Conservation (phyloP, 1,140 invertebrate genomes). For the Drosophila takahashii region DNA sequence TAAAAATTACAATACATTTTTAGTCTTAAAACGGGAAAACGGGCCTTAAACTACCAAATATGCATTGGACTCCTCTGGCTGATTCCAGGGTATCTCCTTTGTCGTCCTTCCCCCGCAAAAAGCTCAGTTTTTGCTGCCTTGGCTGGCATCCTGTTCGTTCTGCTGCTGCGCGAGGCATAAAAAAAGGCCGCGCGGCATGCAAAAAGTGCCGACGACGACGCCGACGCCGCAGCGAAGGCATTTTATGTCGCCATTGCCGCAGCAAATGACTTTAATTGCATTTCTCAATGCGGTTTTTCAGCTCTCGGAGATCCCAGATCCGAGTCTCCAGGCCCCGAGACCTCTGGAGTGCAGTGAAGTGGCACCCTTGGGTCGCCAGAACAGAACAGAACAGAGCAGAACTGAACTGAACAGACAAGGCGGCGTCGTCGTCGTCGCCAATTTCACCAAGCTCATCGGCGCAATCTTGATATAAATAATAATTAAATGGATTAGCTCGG, state of each 20-base stretch:
- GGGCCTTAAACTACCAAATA: not conserved
- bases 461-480: slow-evolving; percentile 81
- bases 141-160: slow-evolving; percentile 68
- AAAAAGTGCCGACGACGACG: slow-evolving; percentile 79
- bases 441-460: slow-evolving; percentile 52
- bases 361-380: slow-evolving; percentile 11
- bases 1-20: no score
- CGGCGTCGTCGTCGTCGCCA: slow-evolving; percentile 55
- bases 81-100: slow-evolving; percentile 18
- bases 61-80: not conserved
- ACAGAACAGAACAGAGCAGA: not conserved
- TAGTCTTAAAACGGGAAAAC: no score
- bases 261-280: slow-evolving; percentile 83
- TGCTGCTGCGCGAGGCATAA: slow-evolving; percentile 64
- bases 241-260: slow-evolving; percentile 82
- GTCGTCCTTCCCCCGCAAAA: slow-evolving; percentile 20
- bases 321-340: slow-evolving; percentile 5
- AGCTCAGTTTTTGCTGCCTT: slow-evolving; percentile 42
- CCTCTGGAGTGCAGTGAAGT: not conserved
- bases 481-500: slow-evolving; percentile 79
- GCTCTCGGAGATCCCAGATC: slow-evolving; percentile 25
- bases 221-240: slow-evolving; percentile 71
- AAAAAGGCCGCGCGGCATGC: slow-evolving; percentile 79
- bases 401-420: slow-evolving; percentile 58
- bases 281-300: slow-evolving; percentile 77